Conservation (phyloP, 2,888 invertebrate genomes). For the Acronicta psi region DNA sequence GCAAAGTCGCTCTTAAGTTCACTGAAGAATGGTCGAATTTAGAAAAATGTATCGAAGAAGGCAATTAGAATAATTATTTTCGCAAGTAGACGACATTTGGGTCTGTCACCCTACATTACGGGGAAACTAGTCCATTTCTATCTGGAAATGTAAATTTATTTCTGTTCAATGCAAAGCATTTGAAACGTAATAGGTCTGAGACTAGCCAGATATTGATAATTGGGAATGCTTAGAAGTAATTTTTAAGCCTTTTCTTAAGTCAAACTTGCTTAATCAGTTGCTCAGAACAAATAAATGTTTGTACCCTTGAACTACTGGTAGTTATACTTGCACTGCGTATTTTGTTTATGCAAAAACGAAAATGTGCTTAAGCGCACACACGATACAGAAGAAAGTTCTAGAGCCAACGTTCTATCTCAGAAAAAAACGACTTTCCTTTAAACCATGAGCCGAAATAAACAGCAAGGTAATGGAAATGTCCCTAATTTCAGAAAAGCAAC, state of each 20-base stretch:
- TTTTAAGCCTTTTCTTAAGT: background rate
- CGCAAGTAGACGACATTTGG: constrained; percentile 51
- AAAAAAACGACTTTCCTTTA: too few relatives aligned
- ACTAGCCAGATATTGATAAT: constrained; percentile 1
- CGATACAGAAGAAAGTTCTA: too few relatives aligned
- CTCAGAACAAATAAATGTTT: too few relatives aligned
- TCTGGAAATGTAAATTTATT: constrained; percentile 43
- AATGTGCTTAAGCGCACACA: too few relatives aligned
- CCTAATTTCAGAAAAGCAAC: too few relatives aligned
- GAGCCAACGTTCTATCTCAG: too few relatives aligned
- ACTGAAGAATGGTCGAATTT: constrained; percentile 62
- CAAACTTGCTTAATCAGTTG: background rate
- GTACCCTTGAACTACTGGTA: too few relatives aligned
- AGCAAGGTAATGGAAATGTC: too few relatives aligned
- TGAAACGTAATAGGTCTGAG: constrained; percentile 11
- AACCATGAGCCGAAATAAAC: too few relatives aligned
- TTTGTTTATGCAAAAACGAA: too few relatives aligned
- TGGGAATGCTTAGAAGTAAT: background rate
- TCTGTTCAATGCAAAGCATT: constrained; percentile 22
- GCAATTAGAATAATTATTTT: constrained; percentile 58
- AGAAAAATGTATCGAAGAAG: constrained; percentile 32
- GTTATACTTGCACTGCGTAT: too few relatives aligned
- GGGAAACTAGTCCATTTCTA: constrained; percentile 44
- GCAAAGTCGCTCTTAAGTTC: constrained; percentile 69
- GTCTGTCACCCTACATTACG: constrained; percentile 45